These are phyloP conservation scores for Lipophrys pholis DNA, from an alignment of 2,113 vertebrate species.

Conservation along the genomic window DNA sequence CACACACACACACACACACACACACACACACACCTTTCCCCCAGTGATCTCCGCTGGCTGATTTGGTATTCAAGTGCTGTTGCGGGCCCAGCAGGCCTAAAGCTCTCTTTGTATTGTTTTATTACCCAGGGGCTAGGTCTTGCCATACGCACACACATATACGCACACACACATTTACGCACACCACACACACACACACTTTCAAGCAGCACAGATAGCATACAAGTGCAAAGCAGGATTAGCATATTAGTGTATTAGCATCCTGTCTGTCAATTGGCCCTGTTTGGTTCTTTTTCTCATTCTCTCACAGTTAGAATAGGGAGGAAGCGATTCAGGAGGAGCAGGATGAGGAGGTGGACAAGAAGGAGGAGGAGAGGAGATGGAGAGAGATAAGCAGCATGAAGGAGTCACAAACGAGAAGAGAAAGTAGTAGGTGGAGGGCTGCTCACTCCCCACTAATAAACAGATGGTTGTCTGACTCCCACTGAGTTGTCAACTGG, in stretches of 20 bases:
- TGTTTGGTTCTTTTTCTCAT: constrained; percentile 58
- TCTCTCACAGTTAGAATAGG: constrained; percentile 40
- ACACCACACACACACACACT: constrained; percentile 32
- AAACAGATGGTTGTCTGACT: constrained; percentile 77
- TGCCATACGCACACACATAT: constrained; percentile 50
- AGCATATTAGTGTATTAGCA: constrained; percentile 78
- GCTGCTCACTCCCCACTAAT: constrained; percentile 51
- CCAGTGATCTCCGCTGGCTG: constrained; percentile 72
- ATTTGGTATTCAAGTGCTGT: constrained; percentile 80
- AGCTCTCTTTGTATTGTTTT: constrained; percentile 83
- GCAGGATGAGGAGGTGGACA: constrained; percentile 19
- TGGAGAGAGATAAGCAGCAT: constrained; percentile 26
- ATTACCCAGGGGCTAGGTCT: constrained; percentile 77
- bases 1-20: constrained; percentile 30
- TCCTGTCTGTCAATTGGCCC: constrained; percentile 69
- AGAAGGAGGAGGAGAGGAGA: constrained; percentile 26
- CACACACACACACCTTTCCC: constrained; percentile 55
- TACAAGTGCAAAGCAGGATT: constrained; percentile 86
- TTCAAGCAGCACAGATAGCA: constrained; percentile 76
- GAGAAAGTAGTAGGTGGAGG: constrained; percentile 38
- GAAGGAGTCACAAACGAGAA: not conserved
- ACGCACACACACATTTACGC: constrained; percentile 24
- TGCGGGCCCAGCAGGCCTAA: constrained; percentile 75
- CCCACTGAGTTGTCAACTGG: constrained; percentile 75
- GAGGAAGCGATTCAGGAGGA: constrained; percentile 55